phyloP scores from a whole-genome alignment of 2,888 invertebrate genomes.

The Leptinotarsa haldemani region DNA sequence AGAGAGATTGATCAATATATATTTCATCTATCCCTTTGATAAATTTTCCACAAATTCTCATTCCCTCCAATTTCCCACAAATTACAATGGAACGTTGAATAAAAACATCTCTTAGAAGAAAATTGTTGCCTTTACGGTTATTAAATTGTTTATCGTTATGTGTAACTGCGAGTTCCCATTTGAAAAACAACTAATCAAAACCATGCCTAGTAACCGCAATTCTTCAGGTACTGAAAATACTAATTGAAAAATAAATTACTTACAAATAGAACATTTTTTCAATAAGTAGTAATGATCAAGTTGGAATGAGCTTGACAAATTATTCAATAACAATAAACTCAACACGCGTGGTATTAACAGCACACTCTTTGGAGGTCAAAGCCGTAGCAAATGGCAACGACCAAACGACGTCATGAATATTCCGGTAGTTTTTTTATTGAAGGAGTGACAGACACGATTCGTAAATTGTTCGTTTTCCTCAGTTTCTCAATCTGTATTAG shows the following conservation, averaged over 20 bases:
- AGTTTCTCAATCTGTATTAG: too few relatives aligned
- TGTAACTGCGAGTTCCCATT: too few relatives aligned
- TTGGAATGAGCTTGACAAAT: slow-evolving; percentile 18
- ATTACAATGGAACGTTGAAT: too few relatives aligned
- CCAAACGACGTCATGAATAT: neutral
- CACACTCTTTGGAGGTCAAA: neutral
- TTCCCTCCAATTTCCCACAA: too few relatives aligned
- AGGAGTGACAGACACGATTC: too few relatives aligned
- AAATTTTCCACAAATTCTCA: too few relatives aligned
- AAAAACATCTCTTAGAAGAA: too few relatives aligned
- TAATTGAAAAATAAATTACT: slow-evolving; percentile 19
- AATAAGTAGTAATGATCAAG: neutral
- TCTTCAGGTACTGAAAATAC: neutral
- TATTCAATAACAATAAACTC: slow-evolving; percentile 18
- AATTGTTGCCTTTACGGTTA: neutral
- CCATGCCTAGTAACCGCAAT: neutral
- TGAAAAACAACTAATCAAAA: neutral
- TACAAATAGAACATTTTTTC: slow-evolving; percentile 12
- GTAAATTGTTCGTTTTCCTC: too few relatives aligned
- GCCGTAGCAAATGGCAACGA: slow-evolving; percentile 5
- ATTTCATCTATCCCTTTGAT: too few relatives aligned
- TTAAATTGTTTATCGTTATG: neutral
- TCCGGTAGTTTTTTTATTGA: too few relatives aligned
- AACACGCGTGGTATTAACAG: slow-evolving; percentile 6
- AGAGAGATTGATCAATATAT: too few relatives aligned